Evolutionary conservation across 2,113 vertebrate species (phyloP), one percentile per base, ranked within the genome.

Genomic region (Hyperoodon ampullatus): DNA sequence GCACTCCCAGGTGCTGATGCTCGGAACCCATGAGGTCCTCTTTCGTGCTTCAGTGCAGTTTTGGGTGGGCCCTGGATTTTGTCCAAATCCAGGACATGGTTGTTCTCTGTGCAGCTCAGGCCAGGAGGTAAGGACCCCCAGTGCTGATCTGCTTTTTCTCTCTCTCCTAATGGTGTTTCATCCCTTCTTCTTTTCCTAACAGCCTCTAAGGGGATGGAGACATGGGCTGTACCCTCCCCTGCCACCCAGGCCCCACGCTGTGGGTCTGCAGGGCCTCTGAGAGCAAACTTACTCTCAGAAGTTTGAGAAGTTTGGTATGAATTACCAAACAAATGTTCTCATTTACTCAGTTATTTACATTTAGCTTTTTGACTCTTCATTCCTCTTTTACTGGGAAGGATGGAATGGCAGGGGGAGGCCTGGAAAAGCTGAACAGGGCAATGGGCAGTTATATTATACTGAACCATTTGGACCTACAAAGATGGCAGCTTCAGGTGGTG

Each of bases 1-100:
- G 24, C 28, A 21, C 13, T 65, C n/a, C 33, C 4, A 55, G 23
- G 26, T 2, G 0, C 3, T 28, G 30, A 50, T 0, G 33, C 35
- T 78, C 63, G 55, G 24, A 74, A 11, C 24, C 33, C 21, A 15
- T 6, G 28, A 12, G 11, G 65, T 42, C 28, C 47, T 39, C 60
- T 30, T 10, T 6, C 58, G 85, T n/a, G 68, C 23, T 44, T 53
- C 0, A 2, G 16, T 8, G 24, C 19, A 23, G 30, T 53, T 61
- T 35, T 0, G 1, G 30, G 77, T 11, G 16, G 47, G 78, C 24
- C 77, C 42, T 53, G 6, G 63, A 42, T 50, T 86, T 30, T 58
- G 16, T 42, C 63, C 90, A 44, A 53, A 61, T 23, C 24, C 9
- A 5, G 19, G 47, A n/a, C 47, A 42, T 1, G 23, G 21, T 6